Evolutionary conservation across 2,797 vertebrate genomes (phyloP), one percentile per base, ranked within the genome.

Genomic region (Rallus crepitans): DNA sequence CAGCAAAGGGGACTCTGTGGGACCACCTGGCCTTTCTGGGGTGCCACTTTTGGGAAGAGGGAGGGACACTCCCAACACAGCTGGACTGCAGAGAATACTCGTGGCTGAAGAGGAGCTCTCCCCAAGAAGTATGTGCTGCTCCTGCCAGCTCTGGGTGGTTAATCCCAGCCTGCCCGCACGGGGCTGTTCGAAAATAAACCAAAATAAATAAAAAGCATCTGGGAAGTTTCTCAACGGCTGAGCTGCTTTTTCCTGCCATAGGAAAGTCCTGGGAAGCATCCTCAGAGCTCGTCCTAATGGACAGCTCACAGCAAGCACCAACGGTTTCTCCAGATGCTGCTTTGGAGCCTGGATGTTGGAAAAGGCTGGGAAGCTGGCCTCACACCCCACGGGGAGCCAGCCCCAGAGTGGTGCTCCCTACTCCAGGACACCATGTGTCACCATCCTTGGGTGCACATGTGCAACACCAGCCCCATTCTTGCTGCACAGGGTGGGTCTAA

Each of bases 171-270:
- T 2, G 45, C 39, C 35, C 0, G 0, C 11, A 6, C 55, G 25
- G 76, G 48, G 55, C 61, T 57, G 48, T 3, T 83, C 63, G 88
- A 84, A 96, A 94, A 70, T 35, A 94, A 92, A 82, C 6, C 81
- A 60, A 82, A 84, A 76, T 48, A 93, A 89, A 91, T 47, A 84
- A 91, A 89, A 92, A 90, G 53, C 82, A 84, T 80, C 82, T 93
- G 87, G 56, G 70, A 83, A 75, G 75, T 72, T 66, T 89, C 75
- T 82, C 76, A 91, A 63, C 50, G 23, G 42, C 56, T 63, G 53
- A 91, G 87, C 64, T 40, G 27, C 19, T 86, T 87, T 92, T 83
- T 76, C 42, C 47, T 78, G 57, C 69, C 55, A 0, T 56, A 71
- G 35, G 47, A 59, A 83, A 80, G 27, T n/a, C 40, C 92, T 82